Base-by-base conservation (phyloP, 2,113 vertebrate genomes). In the Uria lomvia region DNA sequence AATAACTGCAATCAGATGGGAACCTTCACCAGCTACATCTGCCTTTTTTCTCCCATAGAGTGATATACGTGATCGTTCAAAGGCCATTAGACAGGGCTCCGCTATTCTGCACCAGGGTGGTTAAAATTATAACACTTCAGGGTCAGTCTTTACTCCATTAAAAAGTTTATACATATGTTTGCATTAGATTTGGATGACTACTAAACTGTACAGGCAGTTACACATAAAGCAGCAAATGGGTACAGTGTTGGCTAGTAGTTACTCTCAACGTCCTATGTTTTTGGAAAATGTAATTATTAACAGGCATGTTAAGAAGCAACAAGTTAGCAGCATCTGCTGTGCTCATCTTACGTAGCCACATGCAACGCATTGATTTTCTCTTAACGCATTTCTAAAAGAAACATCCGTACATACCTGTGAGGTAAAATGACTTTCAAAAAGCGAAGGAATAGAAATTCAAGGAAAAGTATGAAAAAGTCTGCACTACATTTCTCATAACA, bases 11-110 rank as follows among this genome's bases (percentile, higher is more conserved):
- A 63, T 81, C 47, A 91, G 47, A 74, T 24, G 45, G 29, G 72
- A 94, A 84, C 52, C 16, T 71, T 88, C 32, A 52, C 26, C 58
- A 66, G 58, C 58, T 67, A 47, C 15, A 21, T 59, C 40, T 74
- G 59, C 24, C 76, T 91, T 60, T 78, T 45, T 72, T 26, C 36
- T 65, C 29, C 14, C 32, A 34, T 2, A 30, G 12, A 23, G 6
- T 12, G 20, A 80, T 22, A 22, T 5, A 32, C 0, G 0, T 49
- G 67, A 50, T 56, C 1, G 1, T 70, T 70, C 40, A 76, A 32
- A 79, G 53, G 62, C 43, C 66, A 50, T 68, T 26, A 74, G 38
- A 75, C n/a, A 24, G 3, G 27, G 26, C 26, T 59, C 32, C 1
- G 3, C 34, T 67, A 12, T 55, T 71, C 72, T 59, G 15, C 55